phyloP scores from a whole-genome alignment of 1,140 invertebrate species.

The Pogonognathellus flavescens region DNA sequence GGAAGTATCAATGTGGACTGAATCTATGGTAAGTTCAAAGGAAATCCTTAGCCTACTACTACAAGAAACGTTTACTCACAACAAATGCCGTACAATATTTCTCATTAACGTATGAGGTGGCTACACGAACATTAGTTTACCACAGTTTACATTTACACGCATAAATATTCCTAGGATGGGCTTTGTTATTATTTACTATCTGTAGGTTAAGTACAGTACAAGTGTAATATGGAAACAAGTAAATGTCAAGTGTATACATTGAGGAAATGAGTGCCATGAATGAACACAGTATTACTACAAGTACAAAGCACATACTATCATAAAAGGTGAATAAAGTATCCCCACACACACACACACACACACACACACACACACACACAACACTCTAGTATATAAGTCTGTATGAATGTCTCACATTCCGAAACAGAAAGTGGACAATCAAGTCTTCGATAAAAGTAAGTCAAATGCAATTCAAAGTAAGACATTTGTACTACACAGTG shows the following conservation, averaged over 20 bases:
- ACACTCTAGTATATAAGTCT: not conserved
- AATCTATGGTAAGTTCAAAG: conserved; percentile 2
- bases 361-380: not conserved
- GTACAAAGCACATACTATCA: too few relatives aligned
- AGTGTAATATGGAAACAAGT: too few relatives aligned
- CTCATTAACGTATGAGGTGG: not conserved
- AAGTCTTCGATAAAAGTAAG: conserved; percentile 35
- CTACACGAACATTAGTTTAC: not conserved
- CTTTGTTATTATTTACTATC: too few relatives aligned
- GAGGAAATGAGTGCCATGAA: too few relatives aligned
- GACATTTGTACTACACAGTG: not conserved
- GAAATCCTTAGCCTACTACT: not conserved
- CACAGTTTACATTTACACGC: too few relatives aligned
- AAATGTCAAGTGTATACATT: too few relatives aligned
- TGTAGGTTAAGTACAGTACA: too few relatives aligned
- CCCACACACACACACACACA: not conserved
- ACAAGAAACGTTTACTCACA: not conserved
- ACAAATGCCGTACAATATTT: not conserved
- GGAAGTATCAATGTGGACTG: conserved; percentile 27
- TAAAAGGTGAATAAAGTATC: too few relatives aligned
- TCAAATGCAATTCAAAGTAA: conserved; percentile 36
- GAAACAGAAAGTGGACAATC: conserved; percentile 43
- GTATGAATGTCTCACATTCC: conserved; percentile 16
- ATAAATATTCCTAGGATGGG: too few relatives aligned
- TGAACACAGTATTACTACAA: too few relatives aligned